Evolutionary conservation across 2,797 vertebrate genomes (phyloP), one percentile per base, ranked within the genome.

Genomic region (Fistularia commersonii): DNA sequence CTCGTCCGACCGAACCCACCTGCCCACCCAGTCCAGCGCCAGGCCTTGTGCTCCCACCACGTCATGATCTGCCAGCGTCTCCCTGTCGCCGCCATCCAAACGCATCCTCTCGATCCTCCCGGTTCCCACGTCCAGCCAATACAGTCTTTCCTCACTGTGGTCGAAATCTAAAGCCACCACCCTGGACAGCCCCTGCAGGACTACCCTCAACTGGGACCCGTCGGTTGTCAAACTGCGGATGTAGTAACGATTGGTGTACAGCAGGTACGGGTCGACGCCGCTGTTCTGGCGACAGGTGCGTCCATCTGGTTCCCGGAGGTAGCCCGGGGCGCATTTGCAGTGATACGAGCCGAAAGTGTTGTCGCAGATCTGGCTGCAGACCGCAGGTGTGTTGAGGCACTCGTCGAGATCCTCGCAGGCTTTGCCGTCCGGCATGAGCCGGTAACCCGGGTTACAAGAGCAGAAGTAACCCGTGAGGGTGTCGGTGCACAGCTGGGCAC

Each of bases 341-440:
- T 75, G 58, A 61, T 70, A 90, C 1, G 88, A 89, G 55, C 89
- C 89, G 0, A 64, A 57, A 0, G 56, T 37, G 62, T 90, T 90
- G 56, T 88, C 83, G 7, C 89, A 91, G 53, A 90, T 76, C 77
- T 91, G 89, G 71, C 89, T 90, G 76, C 89, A 91, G 45, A 88
- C 72, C 1, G 74, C 60, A 0, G 88, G 89, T 1, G 79, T 82
- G 65, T 62, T 82, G 8, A 59, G 31, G 54, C 89, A 91, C 72
- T 90, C 89, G 11, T 90, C 54, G 5, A 90, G 8, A 61, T 90
- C 89, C 69, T 85, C 85, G 12, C 89, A 91, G 46, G 89, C 89
- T 76, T 90, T 90, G 60, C 84, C 85, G 7, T 90, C 87, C 0
- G 87, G 81, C 89, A 91, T 90, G 40, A 91, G 87, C 37, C 13